These are phyloP conservation scores for Prietella phreatophila DNA, from an alignment of 2,113 vertebrate species.

Conservation along the genomic window DNA sequence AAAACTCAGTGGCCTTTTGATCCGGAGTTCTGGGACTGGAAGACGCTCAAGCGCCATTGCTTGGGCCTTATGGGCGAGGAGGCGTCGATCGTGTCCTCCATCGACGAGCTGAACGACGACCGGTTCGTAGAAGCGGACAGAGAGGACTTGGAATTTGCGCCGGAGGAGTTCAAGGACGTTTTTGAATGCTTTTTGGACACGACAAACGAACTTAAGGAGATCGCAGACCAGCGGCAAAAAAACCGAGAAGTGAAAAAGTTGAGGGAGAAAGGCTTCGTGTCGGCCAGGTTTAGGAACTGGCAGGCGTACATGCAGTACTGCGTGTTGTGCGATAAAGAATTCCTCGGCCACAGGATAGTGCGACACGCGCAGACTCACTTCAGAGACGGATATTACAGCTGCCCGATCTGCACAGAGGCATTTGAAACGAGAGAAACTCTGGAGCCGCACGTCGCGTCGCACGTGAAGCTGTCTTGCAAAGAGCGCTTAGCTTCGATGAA, in stretches of 20 bases:
- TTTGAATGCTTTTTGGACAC: conserved; percentile 74
- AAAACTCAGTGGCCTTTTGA: conserved; percentile 99
- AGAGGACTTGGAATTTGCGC: conserved; percentile 65
- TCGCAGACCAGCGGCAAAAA: conserved; percentile 81
- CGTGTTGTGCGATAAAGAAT: conserved; percentile 95
- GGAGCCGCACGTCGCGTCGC: conserved; percentile 90
- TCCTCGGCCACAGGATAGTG: conserved; percentile 93
- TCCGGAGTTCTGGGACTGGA: conserved; percentile 99
- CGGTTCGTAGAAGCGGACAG: conserved; percentile 79
- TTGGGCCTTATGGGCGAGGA: conserved; percentile 95
- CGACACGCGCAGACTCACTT: conserved; percentile 94
- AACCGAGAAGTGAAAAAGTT: conserved; percentile 90
- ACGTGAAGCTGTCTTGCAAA: conserved; percentile 95
- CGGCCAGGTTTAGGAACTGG: conserved; percentile 92
- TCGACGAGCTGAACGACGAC: conserved; percentile 90
- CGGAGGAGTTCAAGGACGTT: conserved; percentile 75
- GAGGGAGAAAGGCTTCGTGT: conserved; percentile 89
- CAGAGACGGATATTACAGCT: conserved; percentile 85
- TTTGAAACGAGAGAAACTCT: conserved; percentile 90
- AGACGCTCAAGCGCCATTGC: conserved; percentile 93
- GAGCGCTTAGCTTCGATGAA: conserved; percentile 92
- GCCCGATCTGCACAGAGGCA: conserved; percentile 91
- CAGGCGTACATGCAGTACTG: conserved; percentile 99
- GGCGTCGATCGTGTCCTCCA: conserved; percentile 95
- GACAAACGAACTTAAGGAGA: conserved; percentile 76